These are phyloP conservation scores for Bos indicus DNA, from an alignment of 2,113 vertebrate species.

Conservation along the genomic window DNA sequence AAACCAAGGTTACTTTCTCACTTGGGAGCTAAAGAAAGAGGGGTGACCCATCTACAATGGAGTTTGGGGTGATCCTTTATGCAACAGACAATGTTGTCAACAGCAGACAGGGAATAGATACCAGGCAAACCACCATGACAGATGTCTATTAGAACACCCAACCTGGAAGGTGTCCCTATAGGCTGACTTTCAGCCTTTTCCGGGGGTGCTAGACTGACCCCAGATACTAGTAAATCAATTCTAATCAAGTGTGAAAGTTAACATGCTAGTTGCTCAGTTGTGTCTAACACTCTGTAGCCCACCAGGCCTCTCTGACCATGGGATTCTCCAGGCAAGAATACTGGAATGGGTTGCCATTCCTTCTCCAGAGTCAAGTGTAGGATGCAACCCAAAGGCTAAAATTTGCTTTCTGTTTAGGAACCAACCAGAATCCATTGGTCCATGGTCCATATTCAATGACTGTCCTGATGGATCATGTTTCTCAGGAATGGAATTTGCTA, in stretches of 20 bases:
- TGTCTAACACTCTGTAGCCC: neutral
- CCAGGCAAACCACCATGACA: neutral
- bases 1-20: neutral
- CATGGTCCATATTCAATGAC: neutral
- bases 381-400: neutral
- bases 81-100: neutral
- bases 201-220: too few relatives aligned
- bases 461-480: neutral
- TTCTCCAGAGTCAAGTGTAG: neutral
- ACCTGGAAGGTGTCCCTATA: fast-evolving
- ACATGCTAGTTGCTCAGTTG: neutral
- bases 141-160: neutral
- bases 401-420: neutral
- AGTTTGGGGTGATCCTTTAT: neutral
- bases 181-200: too few relatives aligned
- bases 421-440: neutral
- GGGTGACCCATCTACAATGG: neutral
- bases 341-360: neutral
- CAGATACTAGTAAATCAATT: neutral
- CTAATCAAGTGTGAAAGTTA: neutral
- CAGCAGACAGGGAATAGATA: neutral
- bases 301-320: neutral
- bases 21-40: neutral
- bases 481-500: neutral
- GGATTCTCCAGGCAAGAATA: neutral